These are phyloP conservation scores for Anniella stebbinsi DNA, from an alignment of 2,797 vertebrate genomes.

Conservation along the genomic window DNA sequence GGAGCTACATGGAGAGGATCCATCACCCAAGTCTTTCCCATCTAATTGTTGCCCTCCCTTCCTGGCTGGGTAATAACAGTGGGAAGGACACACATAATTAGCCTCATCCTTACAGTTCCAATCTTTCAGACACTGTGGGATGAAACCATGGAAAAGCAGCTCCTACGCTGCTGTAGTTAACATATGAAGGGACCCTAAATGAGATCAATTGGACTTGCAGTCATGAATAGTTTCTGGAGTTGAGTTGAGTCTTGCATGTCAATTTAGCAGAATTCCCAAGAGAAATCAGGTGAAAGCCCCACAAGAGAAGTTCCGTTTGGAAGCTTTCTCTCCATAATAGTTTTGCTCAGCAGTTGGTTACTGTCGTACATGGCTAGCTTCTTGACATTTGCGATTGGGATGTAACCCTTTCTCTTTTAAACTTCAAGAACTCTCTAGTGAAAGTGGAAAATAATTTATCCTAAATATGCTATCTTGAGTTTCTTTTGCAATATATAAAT, in stretches of 20 bases:
- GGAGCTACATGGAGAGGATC: too few relatives aligned
- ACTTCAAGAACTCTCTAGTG: neutral
- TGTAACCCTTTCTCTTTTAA: conserved; percentile 12
- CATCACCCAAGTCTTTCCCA: neutral
- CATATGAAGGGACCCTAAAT: neutral
- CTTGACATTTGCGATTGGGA: conserved; percentile 36
- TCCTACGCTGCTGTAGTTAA: neutral
- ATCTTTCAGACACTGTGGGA: neutral
- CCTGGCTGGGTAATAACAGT: neutral
- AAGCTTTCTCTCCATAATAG: neutral
- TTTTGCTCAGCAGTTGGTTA: conserved; percentile 11
- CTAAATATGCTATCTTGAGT: neutral
- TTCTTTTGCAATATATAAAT: conserved; percentile 34
- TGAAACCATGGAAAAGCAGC: neutral
- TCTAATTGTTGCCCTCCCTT: neutral
- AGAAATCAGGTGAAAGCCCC: neutral
- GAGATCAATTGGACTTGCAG: too few relatives aligned
- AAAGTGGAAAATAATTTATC: neutral
- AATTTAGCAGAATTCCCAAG: neutral
- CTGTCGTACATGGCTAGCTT: conserved; percentile 19
- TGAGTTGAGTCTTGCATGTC: neutral
- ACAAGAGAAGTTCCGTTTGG: neutral
- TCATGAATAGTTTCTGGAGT: neutral
- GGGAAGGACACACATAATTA: too few relatives aligned
- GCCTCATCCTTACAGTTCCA: neutral